Conservation (phyloP, 35 echinoderm and acorn worm species). For the Apostichopus parvimensis region DNA sequence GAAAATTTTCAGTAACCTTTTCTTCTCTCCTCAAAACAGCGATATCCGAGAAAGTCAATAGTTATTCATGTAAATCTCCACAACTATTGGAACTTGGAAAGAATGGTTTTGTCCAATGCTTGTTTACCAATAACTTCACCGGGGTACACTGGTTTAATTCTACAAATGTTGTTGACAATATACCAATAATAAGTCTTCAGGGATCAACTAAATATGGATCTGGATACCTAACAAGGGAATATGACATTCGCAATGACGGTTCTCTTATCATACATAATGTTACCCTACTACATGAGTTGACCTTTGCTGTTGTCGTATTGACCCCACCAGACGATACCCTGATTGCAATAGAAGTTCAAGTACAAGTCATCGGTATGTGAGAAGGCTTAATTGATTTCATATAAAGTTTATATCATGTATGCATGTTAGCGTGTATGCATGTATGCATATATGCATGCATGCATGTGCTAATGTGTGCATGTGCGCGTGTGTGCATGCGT, state of each 20-base stretch:
- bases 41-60: background rate
- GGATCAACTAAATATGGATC: background rate
- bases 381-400: background rate
- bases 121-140: background rate
- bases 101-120: background rate
- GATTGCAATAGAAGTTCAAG: background rate
- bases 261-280: background rate
- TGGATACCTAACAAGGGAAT: background rate
- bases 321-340: background rate
- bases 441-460: no score
- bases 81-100: background rate
- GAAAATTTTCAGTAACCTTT: no score
- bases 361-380: background rate
- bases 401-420: no score
- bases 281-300: background rate
- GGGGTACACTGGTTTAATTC: background rate
- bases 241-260: background rate
- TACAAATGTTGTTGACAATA: background rate
- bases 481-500: no score
- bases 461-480: no score
- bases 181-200: background rate
- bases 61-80: background rate
- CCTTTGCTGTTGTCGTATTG: background rate
- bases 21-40: no score
- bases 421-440: no score